Evolutionary conservation across 2,797 vertebrate species (phyloP).

Genomic region (Lagodon rhomboides): DNA sequence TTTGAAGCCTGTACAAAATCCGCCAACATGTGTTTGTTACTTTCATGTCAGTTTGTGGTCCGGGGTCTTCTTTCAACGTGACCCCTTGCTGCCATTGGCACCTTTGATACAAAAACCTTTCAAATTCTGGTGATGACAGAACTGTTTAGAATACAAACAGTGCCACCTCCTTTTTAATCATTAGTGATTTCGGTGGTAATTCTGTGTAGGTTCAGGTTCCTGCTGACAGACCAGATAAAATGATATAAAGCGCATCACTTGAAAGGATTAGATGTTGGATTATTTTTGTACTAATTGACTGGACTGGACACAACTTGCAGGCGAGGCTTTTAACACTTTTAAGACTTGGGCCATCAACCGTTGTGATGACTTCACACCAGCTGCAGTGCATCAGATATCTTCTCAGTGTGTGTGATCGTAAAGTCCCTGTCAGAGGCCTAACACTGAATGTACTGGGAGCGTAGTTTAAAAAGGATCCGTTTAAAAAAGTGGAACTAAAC

Average conservation of each 20-base stretch:
- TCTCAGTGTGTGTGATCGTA: constrained; percentile 1
- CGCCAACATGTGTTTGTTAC: neutral
- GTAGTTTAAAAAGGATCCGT: neutral
- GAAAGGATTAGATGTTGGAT: constrained; percentile 9
- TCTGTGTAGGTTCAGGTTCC: neutral
- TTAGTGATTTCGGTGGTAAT: neutral
- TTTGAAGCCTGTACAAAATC: constrained; percentile 6
- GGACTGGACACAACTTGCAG: neutral
- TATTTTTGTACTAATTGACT: constrained; percentile 24
- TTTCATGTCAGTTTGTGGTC: neutral
- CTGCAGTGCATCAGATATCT: constrained; percentile 2
- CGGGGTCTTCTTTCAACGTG: neutral
- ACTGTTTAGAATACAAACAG: neutral
- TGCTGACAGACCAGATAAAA: neutral
- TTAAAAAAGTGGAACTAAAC: neutral
- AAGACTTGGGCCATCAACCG: neutral
- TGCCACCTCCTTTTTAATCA: neutral
- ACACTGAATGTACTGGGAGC: too few species aligned
- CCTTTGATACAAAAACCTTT: neutral
- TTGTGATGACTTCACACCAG: constrained; percentile 2
- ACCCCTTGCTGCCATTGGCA: neutral
- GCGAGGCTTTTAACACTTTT: neutral
- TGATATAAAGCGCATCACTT: neutral
- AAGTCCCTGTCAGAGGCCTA: neutral
- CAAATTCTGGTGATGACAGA: neutral